These are phyloP conservation scores for Drosophila nigrodunni DNA, from an alignment of 1,140 invertebrate species.

Conservation along the genomic window DNA sequence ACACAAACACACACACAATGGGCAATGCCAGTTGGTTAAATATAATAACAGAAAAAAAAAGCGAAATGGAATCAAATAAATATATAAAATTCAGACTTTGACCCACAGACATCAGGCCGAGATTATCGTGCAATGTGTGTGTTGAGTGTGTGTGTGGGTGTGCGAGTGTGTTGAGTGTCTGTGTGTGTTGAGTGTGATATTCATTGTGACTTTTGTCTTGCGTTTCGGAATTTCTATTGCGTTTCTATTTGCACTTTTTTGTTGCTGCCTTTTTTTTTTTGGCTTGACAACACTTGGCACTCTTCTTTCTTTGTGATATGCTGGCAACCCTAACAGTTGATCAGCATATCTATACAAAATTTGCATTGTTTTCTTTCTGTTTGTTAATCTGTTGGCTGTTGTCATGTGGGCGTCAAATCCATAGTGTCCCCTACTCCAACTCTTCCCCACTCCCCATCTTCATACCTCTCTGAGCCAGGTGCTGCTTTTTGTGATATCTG, in stretches of 20 bases:
- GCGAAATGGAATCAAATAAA: slow-evolving; percentile 53
- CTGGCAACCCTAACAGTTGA: slow-evolving; percentile 10
- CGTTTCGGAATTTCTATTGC: slow-evolving; percentile 25
- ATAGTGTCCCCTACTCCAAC: neutral
- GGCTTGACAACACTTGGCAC: slow-evolving; percentile 9
- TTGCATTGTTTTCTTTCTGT: slow-evolving; percentile 3
- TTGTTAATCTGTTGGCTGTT: slow-evolving; percentile 11
- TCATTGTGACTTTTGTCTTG: slow-evolving; percentile 59
- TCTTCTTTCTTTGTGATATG: neutral
- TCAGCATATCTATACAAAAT: slow-evolving; percentile 8
- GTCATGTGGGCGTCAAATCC: slow-evolving; percentile 28
- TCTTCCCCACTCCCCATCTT: too few species aligned
- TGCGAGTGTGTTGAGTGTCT: neutral
- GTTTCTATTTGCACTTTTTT: slow-evolving; percentile 22
- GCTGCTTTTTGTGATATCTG: slow-evolving; percentile 26
- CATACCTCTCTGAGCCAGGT: slow-evolving; percentile 15
- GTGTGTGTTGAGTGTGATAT: slow-evolving; percentile 25
- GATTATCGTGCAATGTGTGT: slow-evolving; percentile 55
- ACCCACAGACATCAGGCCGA: slow-evolving; percentile 66
- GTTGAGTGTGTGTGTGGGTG: neutral
- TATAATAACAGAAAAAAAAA: slow-evolving; percentile 38
- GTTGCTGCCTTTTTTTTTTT: neutral
- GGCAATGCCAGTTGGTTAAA: slow-evolving; percentile 48
- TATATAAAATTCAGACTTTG: slow-evolving; percentile 60
- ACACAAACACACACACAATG: slow-evolving; percentile 40